phyloP scores from a whole-genome alignment of 2,113 vertebrate genomes.

The Grammomys dolichurus region DNA sequence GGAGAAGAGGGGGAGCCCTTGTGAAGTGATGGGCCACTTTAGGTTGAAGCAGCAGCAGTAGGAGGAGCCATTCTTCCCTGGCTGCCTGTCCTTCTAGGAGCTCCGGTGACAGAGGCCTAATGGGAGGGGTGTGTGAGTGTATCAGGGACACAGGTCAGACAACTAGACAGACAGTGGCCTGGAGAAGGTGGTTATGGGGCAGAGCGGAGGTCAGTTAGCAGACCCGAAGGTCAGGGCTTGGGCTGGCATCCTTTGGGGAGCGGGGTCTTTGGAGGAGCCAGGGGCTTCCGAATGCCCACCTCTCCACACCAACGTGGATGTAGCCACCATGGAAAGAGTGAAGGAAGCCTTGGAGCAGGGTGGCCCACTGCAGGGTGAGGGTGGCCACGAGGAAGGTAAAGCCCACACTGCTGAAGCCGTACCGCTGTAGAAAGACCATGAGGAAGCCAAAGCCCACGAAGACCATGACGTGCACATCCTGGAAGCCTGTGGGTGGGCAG shows the following conservation, averaged over 20 bases:
- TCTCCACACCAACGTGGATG: slow-evolving; percentile 91
- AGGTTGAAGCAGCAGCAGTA: slow-evolving; percentile 56
- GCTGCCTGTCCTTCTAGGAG: slow-evolving; percentile 84
- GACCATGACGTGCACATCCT: slow-evolving; percentile 92
- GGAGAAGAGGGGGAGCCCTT: not conserved
- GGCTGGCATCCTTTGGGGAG: not conserved
- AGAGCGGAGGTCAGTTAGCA: not conserved
- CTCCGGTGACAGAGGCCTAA: not conserved
- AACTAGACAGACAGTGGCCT: not conserved
- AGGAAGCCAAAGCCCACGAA: slow-evolving; percentile 96
- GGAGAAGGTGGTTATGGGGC: not conserved
- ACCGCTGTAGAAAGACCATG: slow-evolving; percentile 93
- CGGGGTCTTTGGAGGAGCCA: not conserved
- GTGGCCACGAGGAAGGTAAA: slow-evolving; percentile 92
- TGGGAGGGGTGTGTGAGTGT: slow-evolving; percentile 76
- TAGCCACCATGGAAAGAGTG: slow-evolving; percentile 87
- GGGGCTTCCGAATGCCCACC: slow-evolving; percentile 84
- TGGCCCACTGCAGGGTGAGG: slow-evolving; percentile 94
- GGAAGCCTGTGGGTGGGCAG: slow-evolving; percentile 88
- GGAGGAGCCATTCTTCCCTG: slow-evolving; percentile 1
- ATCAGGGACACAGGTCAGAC: slow-evolving; percentile 84
- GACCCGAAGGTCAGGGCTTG: not conserved
- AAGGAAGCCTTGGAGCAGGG: slow-evolving; percentile 93
- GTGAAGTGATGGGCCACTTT: not conserved
- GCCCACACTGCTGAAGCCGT: slow-evolving; percentile 90